Percentiles rank a stretch among this genome's conserved stretches.
phyloP scores from a whole-genome alignment of 2,113 vertebrate genomes.

The Pseudopodoces humilis region DNA sequence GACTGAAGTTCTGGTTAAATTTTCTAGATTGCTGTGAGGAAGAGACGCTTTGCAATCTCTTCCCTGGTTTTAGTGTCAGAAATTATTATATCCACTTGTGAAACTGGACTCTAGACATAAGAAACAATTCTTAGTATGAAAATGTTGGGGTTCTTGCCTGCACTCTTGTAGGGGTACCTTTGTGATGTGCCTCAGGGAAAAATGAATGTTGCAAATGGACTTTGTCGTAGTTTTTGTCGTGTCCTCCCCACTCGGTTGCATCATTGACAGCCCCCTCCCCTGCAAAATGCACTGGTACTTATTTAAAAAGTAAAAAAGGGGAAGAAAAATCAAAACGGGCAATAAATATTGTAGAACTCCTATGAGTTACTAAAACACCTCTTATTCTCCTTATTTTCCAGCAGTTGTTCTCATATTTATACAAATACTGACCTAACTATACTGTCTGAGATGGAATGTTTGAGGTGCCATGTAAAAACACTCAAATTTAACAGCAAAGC shows the following conservation, averaged over 20 bases:
- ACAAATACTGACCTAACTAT: neutral
- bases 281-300: neutral
- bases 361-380: neutral
- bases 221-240: neutral
- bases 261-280: fast-evolving
- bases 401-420: neutral
- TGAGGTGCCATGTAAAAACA: neutral
- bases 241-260: fast-evolving
- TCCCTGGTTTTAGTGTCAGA: neutral
- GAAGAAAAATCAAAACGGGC: neutral
- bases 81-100: neutral
- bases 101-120: neutral
- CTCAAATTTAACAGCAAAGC: neutral
- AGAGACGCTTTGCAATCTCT: neutral
- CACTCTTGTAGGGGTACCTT: neutral
- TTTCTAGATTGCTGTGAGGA: neutral
- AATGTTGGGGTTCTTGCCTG: neutral
- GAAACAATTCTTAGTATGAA: neutral
- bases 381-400: neutral
- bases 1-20: neutral
- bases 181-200: neutral
- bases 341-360: neutral
- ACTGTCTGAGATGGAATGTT: neutral
- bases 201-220: neutral
- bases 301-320: neutral